Percentiles rank a stretch among this genome's conserved stretches.
phyloP scores from a whole-genome alignment of 1,140 invertebrate genomes.

The Drosophila eugracilis region DNA sequence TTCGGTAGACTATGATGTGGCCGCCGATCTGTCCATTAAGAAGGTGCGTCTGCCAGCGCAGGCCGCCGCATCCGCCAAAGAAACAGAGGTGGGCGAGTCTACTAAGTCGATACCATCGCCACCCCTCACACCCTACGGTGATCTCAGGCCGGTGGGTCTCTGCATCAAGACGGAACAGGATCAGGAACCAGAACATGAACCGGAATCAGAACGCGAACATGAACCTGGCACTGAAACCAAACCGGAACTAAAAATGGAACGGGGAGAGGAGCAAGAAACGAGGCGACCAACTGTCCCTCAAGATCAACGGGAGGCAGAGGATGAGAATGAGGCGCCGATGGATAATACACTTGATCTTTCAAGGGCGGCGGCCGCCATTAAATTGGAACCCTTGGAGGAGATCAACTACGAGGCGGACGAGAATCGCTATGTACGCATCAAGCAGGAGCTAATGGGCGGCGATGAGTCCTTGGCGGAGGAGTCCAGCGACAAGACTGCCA shows the following conservation, averaged over 20 bases:
- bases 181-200: constrained; percentile 15
- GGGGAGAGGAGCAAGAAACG: not conserved
- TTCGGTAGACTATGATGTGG: constrained; percentile 86
- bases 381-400: constrained; percentile 76
- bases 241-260: not conserved
- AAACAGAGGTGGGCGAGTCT: constrained; percentile 66
- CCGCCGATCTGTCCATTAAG: constrained; percentile 85
- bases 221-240: not conserved
- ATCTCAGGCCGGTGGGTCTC: constrained; percentile 12
- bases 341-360: constrained; percentile 54
- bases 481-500: constrained; percentile 12
- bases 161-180: constrained; percentile 56
- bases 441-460: constrained; percentile 67
- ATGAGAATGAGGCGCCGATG: not conserved
- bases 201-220: not conserved
- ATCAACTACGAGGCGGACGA: constrained; percentile 62
- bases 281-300: not conserved
- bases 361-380: constrained; percentile 48
- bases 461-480: constrained; percentile 23
- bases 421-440: constrained; percentile 69
- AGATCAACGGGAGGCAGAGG: not conserved
- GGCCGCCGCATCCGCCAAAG: constrained; percentile 47
- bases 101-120: constrained; percentile 82
- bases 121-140: constrained; percentile 71
- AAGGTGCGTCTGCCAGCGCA: constrained; percentile 44